Evolutionary conservation across 2,113 vertebrate genomes (phyloP).

Genomic region (Panthera tigris): DNA sequence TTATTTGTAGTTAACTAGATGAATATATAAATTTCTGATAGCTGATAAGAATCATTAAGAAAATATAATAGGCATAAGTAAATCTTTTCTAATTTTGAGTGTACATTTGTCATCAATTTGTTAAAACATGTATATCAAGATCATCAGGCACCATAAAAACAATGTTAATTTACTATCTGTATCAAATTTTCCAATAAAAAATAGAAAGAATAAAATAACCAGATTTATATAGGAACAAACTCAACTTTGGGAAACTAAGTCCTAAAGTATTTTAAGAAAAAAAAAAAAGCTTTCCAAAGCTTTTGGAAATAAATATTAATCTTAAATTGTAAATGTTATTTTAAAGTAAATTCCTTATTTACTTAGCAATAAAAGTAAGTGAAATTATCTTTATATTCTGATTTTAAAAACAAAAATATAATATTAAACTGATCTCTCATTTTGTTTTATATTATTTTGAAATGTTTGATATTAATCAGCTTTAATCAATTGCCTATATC

Average conservation of each 20-base stretch:
- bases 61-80: background rate
- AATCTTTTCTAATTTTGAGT: background rate
- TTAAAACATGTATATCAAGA: background rate
- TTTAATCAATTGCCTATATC: background rate
- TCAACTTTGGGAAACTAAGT: background rate
- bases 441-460: background rate
- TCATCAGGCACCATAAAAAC: background rate
- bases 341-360: background rate
- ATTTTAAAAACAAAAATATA: background rate
- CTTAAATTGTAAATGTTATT: background rate
- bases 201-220: background rate
- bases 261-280: conserved; percentile 31
- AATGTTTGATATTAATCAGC: background rate
- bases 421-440: background rate
- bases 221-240: background rate
- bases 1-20: background rate
- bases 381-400: background rate
- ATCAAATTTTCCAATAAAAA: background rate
- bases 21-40: conserved; percentile 6
- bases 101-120: background rate
- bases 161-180: background rate
- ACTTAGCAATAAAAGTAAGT: background rate
- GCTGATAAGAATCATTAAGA: background rate
- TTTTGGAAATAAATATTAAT: conserved; percentile 58
- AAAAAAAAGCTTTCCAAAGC: too few species aligned